A percentile compares a stretch with the other conserved stretches of the same genome.
These are phyloP conservation scores for Hyla sarda DNA, from an alignment of 2,113 vertebrate genomes.

Conservation along the genomic window DNA sequence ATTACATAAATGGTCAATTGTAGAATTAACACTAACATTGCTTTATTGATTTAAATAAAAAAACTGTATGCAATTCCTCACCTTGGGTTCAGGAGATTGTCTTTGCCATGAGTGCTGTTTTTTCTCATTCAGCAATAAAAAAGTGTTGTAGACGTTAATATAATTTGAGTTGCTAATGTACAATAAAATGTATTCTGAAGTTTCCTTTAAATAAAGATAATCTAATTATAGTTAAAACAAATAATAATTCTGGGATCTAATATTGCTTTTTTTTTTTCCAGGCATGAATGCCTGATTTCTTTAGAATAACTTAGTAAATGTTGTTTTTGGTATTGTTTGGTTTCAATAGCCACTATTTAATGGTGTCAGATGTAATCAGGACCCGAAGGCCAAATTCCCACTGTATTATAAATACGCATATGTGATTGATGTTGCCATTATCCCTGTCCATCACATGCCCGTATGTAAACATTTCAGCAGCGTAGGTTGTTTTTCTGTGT, in stretches of 20 bases:
- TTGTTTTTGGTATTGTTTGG: conserved; percentile 9
- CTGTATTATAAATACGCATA: background rate
- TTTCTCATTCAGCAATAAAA: background rate
- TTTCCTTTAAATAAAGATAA: background rate
- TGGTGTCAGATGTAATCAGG: background rate
- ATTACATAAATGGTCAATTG: too few relatives aligned
- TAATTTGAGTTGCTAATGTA: background rate
- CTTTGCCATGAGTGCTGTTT: background rate
- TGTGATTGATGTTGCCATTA: conserved; percentile 23
- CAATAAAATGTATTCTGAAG: background rate
- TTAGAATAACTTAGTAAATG: background rate
- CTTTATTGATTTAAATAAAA: background rate
- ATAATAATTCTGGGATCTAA: background rate
- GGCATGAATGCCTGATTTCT: background rate
- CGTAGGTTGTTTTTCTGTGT: conserved; percentile 36
- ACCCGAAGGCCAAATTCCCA: background rate
- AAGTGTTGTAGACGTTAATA: background rate
- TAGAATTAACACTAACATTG: too few relatives aligned
- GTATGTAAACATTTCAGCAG: conserved; percentile 21
- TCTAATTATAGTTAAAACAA: background rate
- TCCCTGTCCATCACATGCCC: conserved; percentile 32
- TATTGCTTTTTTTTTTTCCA: background rate
- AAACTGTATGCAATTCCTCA: too few relatives aligned
- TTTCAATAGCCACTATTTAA: background rate
- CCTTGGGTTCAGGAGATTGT: background rate